Evolutionary conservation across 2,888 invertebrate species (phyloP).

Genomic region (Drosophila ustulata): DNA sequence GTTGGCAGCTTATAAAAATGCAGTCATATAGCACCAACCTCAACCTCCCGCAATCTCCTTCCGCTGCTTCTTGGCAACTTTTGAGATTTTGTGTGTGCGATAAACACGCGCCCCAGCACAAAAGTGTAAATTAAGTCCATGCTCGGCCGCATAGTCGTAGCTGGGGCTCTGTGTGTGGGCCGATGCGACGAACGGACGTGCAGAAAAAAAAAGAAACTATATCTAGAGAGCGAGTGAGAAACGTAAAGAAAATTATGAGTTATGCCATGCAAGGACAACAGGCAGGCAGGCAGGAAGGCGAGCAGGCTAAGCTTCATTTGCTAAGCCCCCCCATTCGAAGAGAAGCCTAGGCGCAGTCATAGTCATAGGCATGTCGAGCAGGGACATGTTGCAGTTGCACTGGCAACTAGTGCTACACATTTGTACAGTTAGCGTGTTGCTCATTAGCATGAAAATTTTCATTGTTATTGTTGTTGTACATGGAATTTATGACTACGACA

Average conservation of each 20-base stretch:
- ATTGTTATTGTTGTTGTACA: conserved; percentile 40
- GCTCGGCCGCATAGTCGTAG: conserved; percentile 49
- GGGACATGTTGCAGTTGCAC: conserved; percentile 32
- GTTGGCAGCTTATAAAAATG: conserved; percentile 83
- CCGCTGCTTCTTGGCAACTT: conserved; percentile 53
- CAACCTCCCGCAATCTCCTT: conserved; percentile 11
- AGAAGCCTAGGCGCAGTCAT: conserved; percentile 33
- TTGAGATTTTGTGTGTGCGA: conserved; percentile 77
- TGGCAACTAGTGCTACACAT: conserved; percentile 45
- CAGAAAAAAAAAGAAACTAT: conserved; percentile 6
- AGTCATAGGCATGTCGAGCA: conserved; percentile 4
- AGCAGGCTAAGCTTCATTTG: conserved; percentile 72
- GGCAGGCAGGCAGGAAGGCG: conserved; percentile 27
- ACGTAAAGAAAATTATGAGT: conserved; percentile 72
- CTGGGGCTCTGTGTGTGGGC: conserved; percentile 64
- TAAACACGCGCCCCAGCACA: conserved; percentile 80
- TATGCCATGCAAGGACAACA: conserved; percentile 76
- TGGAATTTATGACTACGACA: conserved; percentile 74
- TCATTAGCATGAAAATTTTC: conserved; percentile 77
- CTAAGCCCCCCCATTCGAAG: conserved; percentile 53
- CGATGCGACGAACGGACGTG: conserved; percentile 20
- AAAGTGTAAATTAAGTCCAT: conserved; percentile 81
- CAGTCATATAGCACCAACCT: conserved; percentile 64
- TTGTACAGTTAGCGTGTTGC: conserved; percentile 77
- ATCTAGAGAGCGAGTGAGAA: conserved; percentile 9